Evolutionary conservation across 2,888 invertebrate genomes (phyloP).

Genomic region (Stramonita haemastoma): DNA sequence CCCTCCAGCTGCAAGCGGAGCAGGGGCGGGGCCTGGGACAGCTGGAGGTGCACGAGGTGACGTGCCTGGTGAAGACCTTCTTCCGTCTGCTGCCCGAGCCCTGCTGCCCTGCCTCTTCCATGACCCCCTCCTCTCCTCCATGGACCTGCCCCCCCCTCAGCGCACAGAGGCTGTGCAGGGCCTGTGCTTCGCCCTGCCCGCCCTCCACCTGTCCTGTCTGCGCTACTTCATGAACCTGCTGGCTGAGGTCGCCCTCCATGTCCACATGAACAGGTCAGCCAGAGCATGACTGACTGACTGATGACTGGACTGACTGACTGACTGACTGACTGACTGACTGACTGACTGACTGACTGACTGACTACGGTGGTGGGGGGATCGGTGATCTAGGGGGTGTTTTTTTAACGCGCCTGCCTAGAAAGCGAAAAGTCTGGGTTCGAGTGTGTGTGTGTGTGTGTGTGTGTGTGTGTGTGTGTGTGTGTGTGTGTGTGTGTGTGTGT

Average conservation of each 20-base stretch:
- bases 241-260: background rate
- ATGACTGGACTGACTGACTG: too few species aligned
- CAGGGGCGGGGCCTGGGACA: conserved; percentile 1
- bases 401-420: too few species aligned
- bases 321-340: too few species aligned
- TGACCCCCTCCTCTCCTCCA: conserved; percentile 38
- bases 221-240: conserved; percentile 40
- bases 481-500: too few species aligned
- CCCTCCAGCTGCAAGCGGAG: conserved; percentile 11
- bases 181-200: conserved; percentile 37
- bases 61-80: conserved; percentile 37
- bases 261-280: conserved; percentile 20
- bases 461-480: too few species aligned
- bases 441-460: too few species aligned
- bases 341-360: too few species aligned
- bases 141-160: background rate
- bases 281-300: background rate
- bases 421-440: too few species aligned
- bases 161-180: conserved; percentile 30
- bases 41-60: conserved; percentile 37
- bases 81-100: conserved; percentile 39
- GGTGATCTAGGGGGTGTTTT: too few species aligned
- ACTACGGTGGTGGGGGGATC: too few species aligned
- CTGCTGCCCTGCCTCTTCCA: conserved; percentile 39
- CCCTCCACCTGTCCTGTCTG: conserved; percentile 37